Base-by-base conservation (phyloP, 1,140 invertebrate species). In the Drosophila insularis region DNA sequence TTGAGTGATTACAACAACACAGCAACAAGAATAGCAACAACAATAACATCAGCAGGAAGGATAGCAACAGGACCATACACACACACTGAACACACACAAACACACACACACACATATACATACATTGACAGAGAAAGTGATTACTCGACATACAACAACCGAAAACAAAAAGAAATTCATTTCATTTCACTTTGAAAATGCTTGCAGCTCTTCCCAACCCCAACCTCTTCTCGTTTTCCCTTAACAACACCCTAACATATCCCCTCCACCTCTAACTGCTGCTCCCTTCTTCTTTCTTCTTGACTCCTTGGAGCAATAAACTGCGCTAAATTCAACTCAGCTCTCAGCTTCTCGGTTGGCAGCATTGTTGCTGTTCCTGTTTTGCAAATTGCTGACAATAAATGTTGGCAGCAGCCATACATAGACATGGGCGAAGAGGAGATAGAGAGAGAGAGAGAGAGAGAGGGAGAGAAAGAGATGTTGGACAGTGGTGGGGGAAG, bases 331-430 rank as follows among this genome's bases (percentile, higher is more conserved):
- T 89, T 89, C 79, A 86, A 75, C 71, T 80, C 71, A 74, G 60
- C 69, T 81, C 58, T 39, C 23, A 60, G 37, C 40, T 62, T 32
- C 17, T 68, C 23, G 6, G 4, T 67, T 13, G 43, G 17, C 3
- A 50, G 50, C 17, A 63, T 53, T 81, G 67, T 67, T 78, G 61
- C 59, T 80, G 66, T 60, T 64, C 27, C 86, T 86, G 81, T 81
- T 89, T 89, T 80, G 84, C 84, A 89, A 89, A 89, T 87, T 87
- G 84, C 84, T 87, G 84, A 87, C 84, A 87, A 87, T 89, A 89
- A 89, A 87, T 80, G 84, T 74, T 87, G 79, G 69, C 84, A 89
- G 72, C 69, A 64, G 63, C 74, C 64, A 37, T 65, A 56, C 39
- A 67, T 56, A 19, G 58, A 13, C 37, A 50, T 35, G 13, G 14